Conservation (phyloP, 1,140 invertebrate species). For the Apis mellifera region DNA sequence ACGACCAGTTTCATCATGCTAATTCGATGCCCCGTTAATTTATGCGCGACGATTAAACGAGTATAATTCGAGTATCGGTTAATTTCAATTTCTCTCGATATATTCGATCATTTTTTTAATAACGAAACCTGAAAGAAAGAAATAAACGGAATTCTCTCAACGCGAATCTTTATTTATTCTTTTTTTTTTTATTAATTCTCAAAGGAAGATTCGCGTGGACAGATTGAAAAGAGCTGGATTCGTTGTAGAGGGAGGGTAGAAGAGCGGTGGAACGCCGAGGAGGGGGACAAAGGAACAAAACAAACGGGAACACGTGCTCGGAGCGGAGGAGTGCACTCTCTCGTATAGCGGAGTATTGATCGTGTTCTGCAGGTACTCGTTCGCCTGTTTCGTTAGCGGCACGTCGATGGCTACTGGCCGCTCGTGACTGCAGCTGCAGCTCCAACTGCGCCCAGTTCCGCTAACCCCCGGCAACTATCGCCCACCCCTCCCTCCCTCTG, state of each 20-base stretch:
- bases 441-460: slow-evolving; percentile 30
- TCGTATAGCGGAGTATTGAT: slow-evolving; percentile 70
- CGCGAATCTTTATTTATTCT: no score
- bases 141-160: no score
- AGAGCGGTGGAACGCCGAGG: neutral
- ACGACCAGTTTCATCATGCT: slow-evolving; percentile 24
- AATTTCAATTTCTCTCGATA: no score
- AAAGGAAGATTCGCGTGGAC: no score
- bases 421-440: slow-evolving; percentile 20
- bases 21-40: slow-evolving; percentile 40
- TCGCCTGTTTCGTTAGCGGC: slow-evolving; percentile 67
- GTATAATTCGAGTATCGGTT: neutral
- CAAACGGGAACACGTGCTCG: slow-evolving; percentile 67
- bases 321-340: slow-evolving; percentile 55
- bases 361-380: slow-evolving; percentile 66
- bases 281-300: slow-evolving; percentile 59
- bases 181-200: no score
- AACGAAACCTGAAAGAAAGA: no score
- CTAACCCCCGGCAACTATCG: neutral
- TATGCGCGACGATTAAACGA: slow-evolving; percentile 22
- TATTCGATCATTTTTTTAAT: no score
- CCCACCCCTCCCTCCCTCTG: no score
- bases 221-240: no score
- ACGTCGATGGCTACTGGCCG: slow-evolving; percentile 54
- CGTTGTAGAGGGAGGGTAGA: no score